phyloP scores from a whole-genome alignment of 2,113 vertebrate species.

The Thalassoma bifasciatum region DNA sequence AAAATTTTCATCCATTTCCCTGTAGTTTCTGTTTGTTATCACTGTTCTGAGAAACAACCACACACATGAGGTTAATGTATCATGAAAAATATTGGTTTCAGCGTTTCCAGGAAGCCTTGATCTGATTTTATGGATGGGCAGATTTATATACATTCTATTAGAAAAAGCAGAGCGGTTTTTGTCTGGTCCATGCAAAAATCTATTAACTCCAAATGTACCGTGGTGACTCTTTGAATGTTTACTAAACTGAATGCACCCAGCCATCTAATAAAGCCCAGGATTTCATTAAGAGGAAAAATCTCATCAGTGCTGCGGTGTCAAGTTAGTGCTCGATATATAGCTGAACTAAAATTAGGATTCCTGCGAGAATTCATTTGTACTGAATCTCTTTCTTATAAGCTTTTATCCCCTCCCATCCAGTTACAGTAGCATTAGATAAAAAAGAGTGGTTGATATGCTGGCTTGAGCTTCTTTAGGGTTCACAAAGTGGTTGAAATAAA shows the following conservation, averaged over 20 bases:
- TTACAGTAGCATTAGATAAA: too few species aligned
- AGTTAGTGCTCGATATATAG: conserved; percentile 26
- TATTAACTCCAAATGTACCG: conserved; percentile 67
- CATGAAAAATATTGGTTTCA: conserved; percentile 68
- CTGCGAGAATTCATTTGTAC: not conserved
- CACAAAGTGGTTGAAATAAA: too few species aligned
- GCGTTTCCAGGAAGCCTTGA: conserved; percentile 66
- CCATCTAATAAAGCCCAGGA: conserved; percentile 28
- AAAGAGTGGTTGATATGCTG: too few species aligned
- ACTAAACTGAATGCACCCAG: conserved; percentile 17
- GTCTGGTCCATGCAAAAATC: conserved; percentile 44
- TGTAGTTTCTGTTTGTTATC: conserved; percentile 39
- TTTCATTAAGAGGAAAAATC: conserved; percentile 35
- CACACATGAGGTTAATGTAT: conserved; percentile 67
- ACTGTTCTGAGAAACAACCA: conserved; percentile 42
- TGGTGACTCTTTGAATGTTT: conserved; percentile 51
- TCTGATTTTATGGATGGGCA: conserved; percentile 76
- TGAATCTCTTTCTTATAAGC: not conserved
- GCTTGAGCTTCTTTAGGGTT: too few species aligned
- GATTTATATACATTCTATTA: conserved; percentile 67
- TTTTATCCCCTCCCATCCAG: too few species aligned
- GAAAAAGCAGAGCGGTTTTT: conserved; percentile 37
- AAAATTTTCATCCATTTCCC: conserved; percentile 17
- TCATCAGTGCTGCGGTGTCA: conserved; percentile 34
- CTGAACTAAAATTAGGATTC: conserved; percentile 9